A percentile compares a stretch with the other conserved stretches of the same genome.
phyloP scores from a whole-genome alignment of 2,888 invertebrate species.

The Plagodis dolabraria region DNA sequence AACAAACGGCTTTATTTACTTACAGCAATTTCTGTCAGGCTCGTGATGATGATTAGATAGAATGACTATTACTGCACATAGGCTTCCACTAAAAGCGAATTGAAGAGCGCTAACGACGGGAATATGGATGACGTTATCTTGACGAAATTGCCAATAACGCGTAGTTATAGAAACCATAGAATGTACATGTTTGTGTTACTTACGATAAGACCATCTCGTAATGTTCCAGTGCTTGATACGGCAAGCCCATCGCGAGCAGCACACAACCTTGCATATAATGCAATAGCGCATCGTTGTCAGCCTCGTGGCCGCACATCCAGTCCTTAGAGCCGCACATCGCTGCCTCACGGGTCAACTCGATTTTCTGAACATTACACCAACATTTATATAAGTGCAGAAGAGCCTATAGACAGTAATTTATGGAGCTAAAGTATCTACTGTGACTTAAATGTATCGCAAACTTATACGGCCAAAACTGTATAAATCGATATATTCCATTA shows the following conservation, averaged over 20 bases:
- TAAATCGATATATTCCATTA: too few relatives aligned
- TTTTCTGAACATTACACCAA: constrained; percentile 46
- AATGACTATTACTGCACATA: too few relatives aligned
- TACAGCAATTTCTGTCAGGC: too few relatives aligned
- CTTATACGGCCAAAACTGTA: too few relatives aligned
- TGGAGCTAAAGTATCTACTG: not conserved
- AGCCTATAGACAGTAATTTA: not conserved
- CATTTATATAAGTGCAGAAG: too few relatives aligned
- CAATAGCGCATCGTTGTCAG: constrained; percentile 90
- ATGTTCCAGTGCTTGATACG: constrained; percentile 91
- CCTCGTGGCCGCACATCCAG: constrained; percentile 74
- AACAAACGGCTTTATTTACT: too few relatives aligned
- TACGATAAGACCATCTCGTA: constrained; percentile 56
- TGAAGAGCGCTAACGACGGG: too few relatives aligned
- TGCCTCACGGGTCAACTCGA: constrained; percentile 50
- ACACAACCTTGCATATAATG: constrained; percentile 93
- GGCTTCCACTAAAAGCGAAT: too few relatives aligned
- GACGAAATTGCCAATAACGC: too few relatives aligned
- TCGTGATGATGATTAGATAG: too few relatives aligned
- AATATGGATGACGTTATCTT: too few relatives aligned
- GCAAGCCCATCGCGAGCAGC: constrained; percentile 90
- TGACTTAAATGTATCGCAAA: not conserved
- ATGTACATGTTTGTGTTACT: constrained; percentile 26
- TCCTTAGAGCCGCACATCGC: constrained; percentile 38
- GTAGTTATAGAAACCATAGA: too few relatives aligned